These are phyloP conservation scores for Marmota flaviventris DNA, from an alignment of 2,113 vertebrate species.

Conservation along the genomic window DNA sequence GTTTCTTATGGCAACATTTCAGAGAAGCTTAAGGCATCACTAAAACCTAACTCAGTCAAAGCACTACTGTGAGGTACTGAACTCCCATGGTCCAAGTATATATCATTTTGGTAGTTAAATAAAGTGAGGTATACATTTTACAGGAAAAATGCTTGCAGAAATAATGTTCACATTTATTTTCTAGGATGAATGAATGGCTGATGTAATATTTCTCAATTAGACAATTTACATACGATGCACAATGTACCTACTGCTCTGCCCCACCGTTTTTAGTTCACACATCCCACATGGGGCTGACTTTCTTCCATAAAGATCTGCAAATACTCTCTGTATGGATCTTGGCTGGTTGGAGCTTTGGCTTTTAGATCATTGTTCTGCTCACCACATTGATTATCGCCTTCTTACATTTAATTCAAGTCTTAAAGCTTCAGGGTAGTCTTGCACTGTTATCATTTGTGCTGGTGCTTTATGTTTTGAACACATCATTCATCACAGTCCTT, in stretches of 20 bases:
- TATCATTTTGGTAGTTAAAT: constrained; percentile 56
- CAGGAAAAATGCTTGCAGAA: constrained; percentile 41
- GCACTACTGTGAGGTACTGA: neutral
- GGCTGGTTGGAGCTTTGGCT: neutral
- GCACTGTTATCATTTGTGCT: neutral
- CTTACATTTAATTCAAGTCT: neutral
- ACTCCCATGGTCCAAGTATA: neutral
- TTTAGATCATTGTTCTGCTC: constrained; percentile 26
- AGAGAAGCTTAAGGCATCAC: neutral
- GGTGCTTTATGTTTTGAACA: constrained; percentile 34
- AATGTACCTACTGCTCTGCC: neutral
- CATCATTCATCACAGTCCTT: constrained; percentile 13
- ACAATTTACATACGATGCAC: neutral
- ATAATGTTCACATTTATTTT: constrained; percentile 46
- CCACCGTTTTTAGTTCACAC: neutral
- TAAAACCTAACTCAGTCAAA: constrained; percentile 58
- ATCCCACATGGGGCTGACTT: neutral
- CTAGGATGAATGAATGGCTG: neutral
- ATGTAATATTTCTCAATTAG: constrained; percentile 19
- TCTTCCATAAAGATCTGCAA: neutral
- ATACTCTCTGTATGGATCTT: neutral
- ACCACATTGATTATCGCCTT: neutral
- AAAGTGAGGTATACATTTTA: constrained; percentile 53
- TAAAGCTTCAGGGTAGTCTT: neutral
- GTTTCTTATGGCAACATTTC: constrained; percentile 32